A percentile compares a stretch with the other conserved stretches of the same genome.
phyloP scores from a whole-genome alignment of 2,113 vertebrate species.

The Tympanuchus pallidicinctus region DNA sequence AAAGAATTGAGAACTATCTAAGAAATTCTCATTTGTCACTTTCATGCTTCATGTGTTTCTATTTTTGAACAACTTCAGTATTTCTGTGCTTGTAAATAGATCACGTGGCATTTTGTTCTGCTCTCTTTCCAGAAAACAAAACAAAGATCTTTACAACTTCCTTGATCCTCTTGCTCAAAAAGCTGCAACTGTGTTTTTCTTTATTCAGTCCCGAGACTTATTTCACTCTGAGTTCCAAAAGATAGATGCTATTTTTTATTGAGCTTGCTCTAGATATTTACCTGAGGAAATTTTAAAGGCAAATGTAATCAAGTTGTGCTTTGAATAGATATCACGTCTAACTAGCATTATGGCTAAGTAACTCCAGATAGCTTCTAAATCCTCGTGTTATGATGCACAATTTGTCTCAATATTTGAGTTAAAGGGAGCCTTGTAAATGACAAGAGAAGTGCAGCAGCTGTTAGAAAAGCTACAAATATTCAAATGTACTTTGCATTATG shows the following conservation, averaged over 20 bases:
- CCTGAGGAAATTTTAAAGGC: not conserved
- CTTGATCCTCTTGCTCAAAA: not conserved
- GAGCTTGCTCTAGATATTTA: not conserved
- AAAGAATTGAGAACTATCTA: not conserved
- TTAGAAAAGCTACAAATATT: not conserved
- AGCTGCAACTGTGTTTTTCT: not conserved
- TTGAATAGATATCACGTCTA: not conserved
- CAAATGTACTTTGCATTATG: not conserved
- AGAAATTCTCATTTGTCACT: not conserved
- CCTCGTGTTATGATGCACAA: not conserved
- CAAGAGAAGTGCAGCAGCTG: not conserved
- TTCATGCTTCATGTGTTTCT: not conserved
- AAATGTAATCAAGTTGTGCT: slow-evolving; percentile 18
- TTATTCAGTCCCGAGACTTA: not conserved
- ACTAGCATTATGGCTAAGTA: not conserved
- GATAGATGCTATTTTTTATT: not conserved
- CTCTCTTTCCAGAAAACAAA: slow-evolving; percentile 3
- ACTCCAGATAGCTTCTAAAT: not conserved
- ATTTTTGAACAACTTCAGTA: not conserved
- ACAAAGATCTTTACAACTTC: not conserved
- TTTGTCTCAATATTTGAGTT: not conserved
- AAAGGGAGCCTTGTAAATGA: not conserved
- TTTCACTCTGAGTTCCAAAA: not conserved
- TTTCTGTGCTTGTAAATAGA: not conserved
- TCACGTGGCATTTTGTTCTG: not conserved